Evolutionary conservation across 2,113 vertebrate species (phyloP).

Genomic region (Cottus gobio): DNA sequence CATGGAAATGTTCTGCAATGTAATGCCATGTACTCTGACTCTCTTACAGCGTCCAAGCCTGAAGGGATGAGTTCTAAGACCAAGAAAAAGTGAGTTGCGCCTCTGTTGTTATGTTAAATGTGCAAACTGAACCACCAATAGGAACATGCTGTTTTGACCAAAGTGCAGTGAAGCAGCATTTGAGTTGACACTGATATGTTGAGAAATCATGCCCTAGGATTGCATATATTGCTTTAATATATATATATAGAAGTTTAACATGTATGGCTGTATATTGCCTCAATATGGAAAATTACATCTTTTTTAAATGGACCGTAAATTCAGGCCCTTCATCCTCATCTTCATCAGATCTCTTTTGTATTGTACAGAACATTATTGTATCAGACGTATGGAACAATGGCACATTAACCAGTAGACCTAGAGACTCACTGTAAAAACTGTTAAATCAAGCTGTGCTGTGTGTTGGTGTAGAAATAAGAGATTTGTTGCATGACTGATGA

Average conservation of each 20-base stretch:
- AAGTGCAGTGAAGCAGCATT: neutral
- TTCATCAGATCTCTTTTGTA: neutral
- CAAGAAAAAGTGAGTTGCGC: slow-evolving; percentile 61
- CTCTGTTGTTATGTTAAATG: neutral
- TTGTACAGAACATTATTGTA: neutral
- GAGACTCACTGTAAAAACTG: neutral
- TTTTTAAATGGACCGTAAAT: neutral
- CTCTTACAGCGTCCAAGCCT: slow-evolving; percentile 29
- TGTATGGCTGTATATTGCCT: neutral
- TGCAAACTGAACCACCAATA: neutral
- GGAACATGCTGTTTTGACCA: neutral
- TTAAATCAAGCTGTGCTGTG: neutral
- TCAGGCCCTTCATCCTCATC: neutral
- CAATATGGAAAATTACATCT: neutral
- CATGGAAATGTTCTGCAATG: neutral
- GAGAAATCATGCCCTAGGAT: neutral
- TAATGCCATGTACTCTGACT: neutral
- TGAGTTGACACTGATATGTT: neutral
- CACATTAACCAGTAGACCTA: neutral
- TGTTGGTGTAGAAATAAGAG: neutral
- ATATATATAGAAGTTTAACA: no score
- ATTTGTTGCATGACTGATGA: neutral
- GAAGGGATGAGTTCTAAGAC: slow-evolving; percentile 59
- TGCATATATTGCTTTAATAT: neutral
- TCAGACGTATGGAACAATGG: neutral